Base-by-base conservation (phyloP, 2,888 invertebrate species). In the Philonicus albiceps region DNA sequence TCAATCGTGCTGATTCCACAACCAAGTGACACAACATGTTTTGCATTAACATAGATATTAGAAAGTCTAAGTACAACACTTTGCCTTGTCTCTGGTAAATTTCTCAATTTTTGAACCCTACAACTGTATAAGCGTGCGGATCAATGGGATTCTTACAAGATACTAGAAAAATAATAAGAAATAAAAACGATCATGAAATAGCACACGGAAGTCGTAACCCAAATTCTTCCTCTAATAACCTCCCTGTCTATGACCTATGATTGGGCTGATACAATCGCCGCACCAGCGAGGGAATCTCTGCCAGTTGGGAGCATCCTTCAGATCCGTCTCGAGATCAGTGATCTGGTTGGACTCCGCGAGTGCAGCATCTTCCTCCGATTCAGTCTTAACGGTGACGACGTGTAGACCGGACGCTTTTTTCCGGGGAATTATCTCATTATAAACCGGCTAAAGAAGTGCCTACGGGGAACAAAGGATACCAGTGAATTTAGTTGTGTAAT, bases 121-220 rank as follows among this genome's bases (percentile, higher is more conserved):
- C 11, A 64, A 64, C 19, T 3, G 11, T 64, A 11, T 22, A 64
- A 22, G 27, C 22, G 64, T 27, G 27, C 64, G 27, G 64, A 64
- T 64, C 64, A 64, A 64, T 64, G 64, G 11, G 22, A 64, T 64
- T n/a, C 75, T 75, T 31, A 6, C 75, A 75, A 75, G 19, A 75
- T 8, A 34, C 75, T 16, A 75, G 16, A 19, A 37, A n/a, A 75
- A 31, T 30, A 75, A 3, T 74, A 75, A n/a, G 19, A 75, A 4
- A 19, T 22, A 75, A 37, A 84, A 73, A 84, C 72, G 22, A 30
- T 30, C 22, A 40, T 22, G 31, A 84, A 84, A 73, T 84, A 40
- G 85, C 85, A 85, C 85, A 85, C 85, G 85, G 85, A 85, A 85
- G 85, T 85, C 75, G 75, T 85, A 85, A 75, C 85, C 85, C 53